Evolutionary conservation across 2,888 invertebrate species (phyloP), one percentile per base, ranked within the genome.

Genomic region (Drosophila picticornis): DNA sequence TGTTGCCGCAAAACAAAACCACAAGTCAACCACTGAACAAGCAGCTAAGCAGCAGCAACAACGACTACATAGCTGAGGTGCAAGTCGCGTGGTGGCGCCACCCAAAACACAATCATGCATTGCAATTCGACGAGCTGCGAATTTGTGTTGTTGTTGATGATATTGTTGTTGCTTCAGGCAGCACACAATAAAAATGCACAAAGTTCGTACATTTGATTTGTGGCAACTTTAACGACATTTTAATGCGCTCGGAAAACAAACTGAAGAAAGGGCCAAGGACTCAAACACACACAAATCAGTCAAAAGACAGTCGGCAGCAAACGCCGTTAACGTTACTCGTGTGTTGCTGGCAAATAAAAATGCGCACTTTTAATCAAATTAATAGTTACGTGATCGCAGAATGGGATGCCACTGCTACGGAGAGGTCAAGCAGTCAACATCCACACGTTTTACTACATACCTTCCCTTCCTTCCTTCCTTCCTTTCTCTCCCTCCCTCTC

Each of bases 221-320:
- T 77, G 76, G 73, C 81, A 78, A 76, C 84, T 90, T 88, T 90
- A 90, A 90, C 82, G 90, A 90, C 90, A 89, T 90, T 90, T 90
- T 90, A 90, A 90, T 90, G 90, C 75, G 87, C 76, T 76, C 77
- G 64, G 70, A 70, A 79, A 85, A 77, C 83, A 76, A 84, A 77
- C 67, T 68, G 61, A 60, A 73, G 19, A 68, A 72, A 69, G 64
- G 48, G 66, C 31, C 55, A 59, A 55, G 56, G 55, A 52, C 52
- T 51, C 50, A 19, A 31, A 51, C 48, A 59, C 29, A 52, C 59
- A 48, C 29, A 50, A 2, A 46, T 1, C 46, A 46, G 46, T 16
- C 31, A 58, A 40, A 58, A 71, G 34, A 52, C 48, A 38, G 32
- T 31, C 43, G 43, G 27, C 56, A 43, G 53, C 61, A 46, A 27